These are phyloP conservation scores for Parnassius apollo DNA, from an alignment of 2,888 invertebrate genomes.

Conservation along the genomic window DNA sequence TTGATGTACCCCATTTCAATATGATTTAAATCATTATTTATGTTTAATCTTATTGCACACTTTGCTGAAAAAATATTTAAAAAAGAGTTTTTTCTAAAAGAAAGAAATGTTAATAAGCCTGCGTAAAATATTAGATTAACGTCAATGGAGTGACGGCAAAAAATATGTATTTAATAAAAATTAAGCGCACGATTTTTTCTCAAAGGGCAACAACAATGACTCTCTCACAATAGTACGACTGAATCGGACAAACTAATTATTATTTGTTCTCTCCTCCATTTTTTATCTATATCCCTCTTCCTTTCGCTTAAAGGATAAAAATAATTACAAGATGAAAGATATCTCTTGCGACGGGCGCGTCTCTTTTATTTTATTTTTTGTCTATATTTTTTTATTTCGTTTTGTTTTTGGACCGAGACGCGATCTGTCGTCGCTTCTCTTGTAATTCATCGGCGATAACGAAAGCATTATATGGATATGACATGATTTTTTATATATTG, in stretches of 20 bases:
- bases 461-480: slow-evolving; percentile 41
- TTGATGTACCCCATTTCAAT: too few species aligned
- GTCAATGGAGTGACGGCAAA: slow-evolving; percentile 7
- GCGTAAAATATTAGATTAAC: slow-evolving; percentile 24
- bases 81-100: neutral
- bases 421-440: slow-evolving; percentile 62
- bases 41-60: slow-evolving; percentile 1
- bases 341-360: slow-evolving; percentile 40
- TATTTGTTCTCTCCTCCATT: slow-evolving; percentile 38
- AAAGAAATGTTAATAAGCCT: neutral
- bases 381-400: slow-evolving; percentile 42
- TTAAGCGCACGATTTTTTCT: slow-evolving; percentile 20
- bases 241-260: slow-evolving; percentile 74
- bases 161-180: slow-evolving; percentile 22
- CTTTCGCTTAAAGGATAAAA: slow-evolving; percentile 78
- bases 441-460: slow-evolving; percentile 60
- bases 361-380: slow-evolving; percentile 46
- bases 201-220: slow-evolving; percentile 34
- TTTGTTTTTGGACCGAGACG: slow-evolving; percentile 55
- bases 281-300: slow-evolving; percentile 59
- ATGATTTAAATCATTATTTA: too few species aligned
- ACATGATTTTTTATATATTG: neutral
- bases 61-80: neutral
- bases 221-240: slow-evolving; percentile 38
- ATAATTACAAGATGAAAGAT: slow-evolving; percentile 79